These are phyloP conservation scores for Chalcis sispes DNA, from an alignment of 2,888 invertebrate species.

Conservation along the genomic window DNA sequence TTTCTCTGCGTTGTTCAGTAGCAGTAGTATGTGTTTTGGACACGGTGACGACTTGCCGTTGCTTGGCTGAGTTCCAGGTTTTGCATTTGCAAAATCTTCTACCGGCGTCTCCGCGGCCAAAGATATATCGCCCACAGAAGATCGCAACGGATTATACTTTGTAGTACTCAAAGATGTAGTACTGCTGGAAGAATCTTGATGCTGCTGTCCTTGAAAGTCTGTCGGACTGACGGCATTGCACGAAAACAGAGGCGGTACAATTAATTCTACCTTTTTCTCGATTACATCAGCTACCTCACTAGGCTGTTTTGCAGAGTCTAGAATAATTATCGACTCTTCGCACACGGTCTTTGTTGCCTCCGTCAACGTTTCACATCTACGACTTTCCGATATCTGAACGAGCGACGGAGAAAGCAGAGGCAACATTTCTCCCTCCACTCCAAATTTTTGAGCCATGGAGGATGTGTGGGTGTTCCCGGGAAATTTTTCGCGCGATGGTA, in stretches of 20 bases:
- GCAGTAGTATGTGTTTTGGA: conserved; percentile 63
- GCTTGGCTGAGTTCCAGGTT: conserved; percentile 55
- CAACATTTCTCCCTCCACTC: not conserved
- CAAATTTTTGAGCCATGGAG: conserved; percentile 35
- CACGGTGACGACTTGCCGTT: conserved; percentile 52
- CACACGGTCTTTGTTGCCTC: conserved; percentile 28
- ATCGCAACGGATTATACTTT: conserved; percentile 78
- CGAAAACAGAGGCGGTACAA: not conserved
- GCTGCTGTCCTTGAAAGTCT: conserved; percentile 33
- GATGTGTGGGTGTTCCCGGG: conserved; percentile 62
- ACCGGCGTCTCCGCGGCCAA: conserved; percentile 77
- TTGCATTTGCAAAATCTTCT: conserved; percentile 59
- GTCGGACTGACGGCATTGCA: conserved; percentile 21
- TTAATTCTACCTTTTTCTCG: conserved; percentile 21
- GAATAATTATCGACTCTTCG: conserved; percentile 39
- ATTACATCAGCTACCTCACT: not conserved
- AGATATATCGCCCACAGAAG: conserved; percentile 80
- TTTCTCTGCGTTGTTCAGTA: conserved; percentile 67
- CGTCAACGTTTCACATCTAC: conserved; percentile 18
- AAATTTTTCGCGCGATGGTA: conserved; percentile 38
- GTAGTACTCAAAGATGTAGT: conserved; percentile 78
- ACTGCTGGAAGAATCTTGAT: conserved; percentile 80
- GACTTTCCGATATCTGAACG: not conserved
- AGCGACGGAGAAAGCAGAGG: not conserved
- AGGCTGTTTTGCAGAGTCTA: not conserved